These are phyloP conservation scores for Acronicta psi DNA, from an alignment of 2,888 invertebrate genomes.

Conservation along the genomic window DNA sequence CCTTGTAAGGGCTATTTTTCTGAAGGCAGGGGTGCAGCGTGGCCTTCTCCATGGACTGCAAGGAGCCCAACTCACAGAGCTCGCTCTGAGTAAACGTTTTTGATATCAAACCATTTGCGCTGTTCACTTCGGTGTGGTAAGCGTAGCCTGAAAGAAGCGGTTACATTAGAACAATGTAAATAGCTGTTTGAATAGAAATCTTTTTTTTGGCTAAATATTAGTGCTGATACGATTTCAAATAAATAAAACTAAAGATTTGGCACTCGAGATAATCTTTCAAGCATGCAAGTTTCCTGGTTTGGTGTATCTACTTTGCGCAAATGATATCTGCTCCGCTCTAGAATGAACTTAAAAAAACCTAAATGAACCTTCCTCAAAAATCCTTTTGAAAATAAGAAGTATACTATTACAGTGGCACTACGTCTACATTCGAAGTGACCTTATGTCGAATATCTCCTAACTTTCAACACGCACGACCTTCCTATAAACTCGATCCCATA, in stretches of 20 bases:
- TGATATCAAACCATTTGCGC: conserved; percentile 77
- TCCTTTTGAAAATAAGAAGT: neutral
- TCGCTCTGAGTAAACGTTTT: conserved; percentile 78
- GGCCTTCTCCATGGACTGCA: conserved; percentile 71
- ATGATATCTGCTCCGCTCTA: no score
- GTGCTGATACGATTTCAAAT: no score
- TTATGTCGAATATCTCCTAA: conserved; percentile 5
- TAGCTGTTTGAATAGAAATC: no score
- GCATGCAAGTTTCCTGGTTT: no score
- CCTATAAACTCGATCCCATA: conserved; percentile 30
- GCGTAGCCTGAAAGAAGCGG: conserved; percentile 75
- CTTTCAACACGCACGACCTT: conserved; percentile 9
- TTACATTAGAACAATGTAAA: neutral
- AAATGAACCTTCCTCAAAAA: no score
- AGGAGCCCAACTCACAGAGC: conserved; percentile 82
- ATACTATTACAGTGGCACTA: neutral
- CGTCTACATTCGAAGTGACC: neutral
- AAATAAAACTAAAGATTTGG: no score
- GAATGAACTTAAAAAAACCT: no score
- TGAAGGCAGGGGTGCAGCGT: conserved; percentile 65
- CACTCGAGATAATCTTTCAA: no score
- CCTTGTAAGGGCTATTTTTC: conserved; percentile 77
- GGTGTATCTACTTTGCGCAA: no score
- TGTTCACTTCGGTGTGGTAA: conserved; percentile 83
- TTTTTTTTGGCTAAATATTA: no score